Conservation (phyloP, 2,797 vertebrate genomes). For the Lagodon rhomboides region DNA sequence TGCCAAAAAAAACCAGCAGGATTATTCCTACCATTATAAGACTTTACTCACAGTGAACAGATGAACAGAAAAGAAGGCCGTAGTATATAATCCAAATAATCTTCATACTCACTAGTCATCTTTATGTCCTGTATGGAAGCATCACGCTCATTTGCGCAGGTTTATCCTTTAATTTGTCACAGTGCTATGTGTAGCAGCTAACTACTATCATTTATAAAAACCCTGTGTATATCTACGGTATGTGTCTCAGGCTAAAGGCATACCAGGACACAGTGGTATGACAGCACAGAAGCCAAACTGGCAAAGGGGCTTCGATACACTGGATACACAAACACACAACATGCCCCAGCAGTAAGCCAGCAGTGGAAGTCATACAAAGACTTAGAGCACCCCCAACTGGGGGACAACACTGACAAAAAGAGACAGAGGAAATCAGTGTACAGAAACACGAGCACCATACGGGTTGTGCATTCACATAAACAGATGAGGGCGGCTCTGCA, state of each 20-base stretch:
- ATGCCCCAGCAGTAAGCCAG: background rate
- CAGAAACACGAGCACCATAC: constrained; percentile 23
- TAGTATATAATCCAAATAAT: background rate
- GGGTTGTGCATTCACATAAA: constrained; percentile 40
- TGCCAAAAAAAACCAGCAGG: too few relatives aligned
- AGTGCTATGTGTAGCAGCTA: too few relatives aligned
- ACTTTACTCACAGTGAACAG: too few relatives aligned
- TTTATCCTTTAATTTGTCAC: background rate
- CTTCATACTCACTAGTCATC: background rate
- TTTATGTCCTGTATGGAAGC: background rate
- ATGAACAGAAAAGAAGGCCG: too few relatives aligned
- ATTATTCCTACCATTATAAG: background rate
- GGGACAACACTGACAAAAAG: constrained; percentile 41
- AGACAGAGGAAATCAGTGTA: constrained; percentile 9
- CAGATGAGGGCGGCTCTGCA: background rate
- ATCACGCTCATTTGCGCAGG: background rate
- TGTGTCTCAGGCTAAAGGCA: constrained; percentile 21
- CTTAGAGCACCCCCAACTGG: constrained; percentile 83
- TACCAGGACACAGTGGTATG: constrained; percentile 23
- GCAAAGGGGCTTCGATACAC: constrained; percentile 7
- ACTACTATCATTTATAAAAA: background rate
- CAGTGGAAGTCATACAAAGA: constrained; percentile 65
- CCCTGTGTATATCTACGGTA: background rate
- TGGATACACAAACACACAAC: constrained; percentile 1
- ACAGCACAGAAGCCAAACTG: constrained; percentile 43